Evolutionary conservation across 2,888 invertebrate genomes (phyloP).

Genomic region (Microplitis deprimator): DNA sequence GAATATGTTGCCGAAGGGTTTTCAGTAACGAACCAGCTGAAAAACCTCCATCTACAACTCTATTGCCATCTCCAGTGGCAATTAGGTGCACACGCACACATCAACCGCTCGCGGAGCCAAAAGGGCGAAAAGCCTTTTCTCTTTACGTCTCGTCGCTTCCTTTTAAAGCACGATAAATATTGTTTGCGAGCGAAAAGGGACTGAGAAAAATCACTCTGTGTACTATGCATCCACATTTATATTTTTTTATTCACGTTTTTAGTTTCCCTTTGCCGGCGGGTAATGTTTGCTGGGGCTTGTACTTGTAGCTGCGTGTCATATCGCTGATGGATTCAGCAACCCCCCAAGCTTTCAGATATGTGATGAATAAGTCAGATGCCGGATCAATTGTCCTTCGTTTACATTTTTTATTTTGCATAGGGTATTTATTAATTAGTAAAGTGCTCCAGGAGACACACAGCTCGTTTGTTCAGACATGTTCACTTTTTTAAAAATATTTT

Average conservation of each 20-base stretch:
- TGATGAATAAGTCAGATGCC: not conserved
- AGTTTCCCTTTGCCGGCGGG: not conserved
- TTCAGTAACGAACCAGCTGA: constrained; percentile 46
- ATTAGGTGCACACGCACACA: constrained; percentile 45
- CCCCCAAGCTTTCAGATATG: constrained; percentile 2
- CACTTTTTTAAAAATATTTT: not conserved
- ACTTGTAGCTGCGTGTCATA: constrained; percentile 40
- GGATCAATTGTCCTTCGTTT: constrained; percentile 1
- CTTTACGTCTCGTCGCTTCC: constrained; percentile 10
- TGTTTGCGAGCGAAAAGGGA: not conserved
- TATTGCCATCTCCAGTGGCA: constrained; percentile 50
- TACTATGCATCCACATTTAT: not conserved
- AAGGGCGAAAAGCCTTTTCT: constrained; percentile 38
- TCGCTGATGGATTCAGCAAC: constrained; percentile 24
- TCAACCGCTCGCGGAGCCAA: constrained; percentile 30
- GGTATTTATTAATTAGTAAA: not conserved
- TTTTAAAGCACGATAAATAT: not conserved
- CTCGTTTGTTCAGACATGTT: not conserved
- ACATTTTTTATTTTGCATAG: not conserved
- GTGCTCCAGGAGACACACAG: not conserved
- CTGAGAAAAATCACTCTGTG: not conserved
- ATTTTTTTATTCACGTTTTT: not conserved
- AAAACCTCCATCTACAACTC: not conserved
- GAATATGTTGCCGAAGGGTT: not conserved
- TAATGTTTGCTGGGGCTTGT: not conserved